Conservation (phyloP, 2,888 invertebrate genomes). For the Hirtodrosophila cameraria region DNA sequence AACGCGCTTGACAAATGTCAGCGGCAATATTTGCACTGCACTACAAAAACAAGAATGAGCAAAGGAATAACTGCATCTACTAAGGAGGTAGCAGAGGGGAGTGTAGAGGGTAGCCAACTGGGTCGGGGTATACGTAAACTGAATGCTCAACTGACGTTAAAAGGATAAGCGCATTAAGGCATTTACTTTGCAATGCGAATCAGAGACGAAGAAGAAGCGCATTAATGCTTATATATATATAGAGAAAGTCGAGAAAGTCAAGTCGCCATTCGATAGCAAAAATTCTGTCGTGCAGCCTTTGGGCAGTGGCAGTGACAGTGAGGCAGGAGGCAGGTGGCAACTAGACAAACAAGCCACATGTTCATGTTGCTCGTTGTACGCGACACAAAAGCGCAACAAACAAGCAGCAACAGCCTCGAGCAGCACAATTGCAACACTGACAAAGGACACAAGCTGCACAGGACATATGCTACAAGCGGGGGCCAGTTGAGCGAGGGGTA, state of each 20-base stretch:
- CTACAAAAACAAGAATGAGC: slow-evolving; percentile 46
- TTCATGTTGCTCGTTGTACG: slow-evolving; percentile 46
- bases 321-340: slow-evolving; percentile 19
- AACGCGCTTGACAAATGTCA: slow-evolving; percentile 55
- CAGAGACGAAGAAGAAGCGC: slow-evolving; percentile 17
- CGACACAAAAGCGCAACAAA: slow-evolving; percentile 76
- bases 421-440: slow-evolving; percentile 40
- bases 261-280: slow-evolving; percentile 25
- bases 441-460: slow-evolving; percentile 50
- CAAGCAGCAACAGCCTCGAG: slow-evolving; percentile 58
- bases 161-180: slow-evolving; percentile 77
- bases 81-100: not conserved
- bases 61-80: slow-evolving; percentile 5
- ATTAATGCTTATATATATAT: slow-evolving; percentile 50
- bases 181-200: slow-evolving; percentile 71
- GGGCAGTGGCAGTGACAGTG: slow-evolving; percentile 32
- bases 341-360: slow-evolving; percentile 65
- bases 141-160: slow-evolving; percentile 65
- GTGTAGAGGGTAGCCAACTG: too few species aligned
- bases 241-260: too few species aligned
- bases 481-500: not conserved
- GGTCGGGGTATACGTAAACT: slow-evolving; percentile 29
- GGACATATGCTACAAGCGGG: not conserved
- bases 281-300: slow-evolving; percentile 25
- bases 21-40: slow-evolving; percentile 68